Evolutionary conservation across 2,797 vertebrate genomes (phyloP).

Genomic region (Cyprinella venusta): DNA sequence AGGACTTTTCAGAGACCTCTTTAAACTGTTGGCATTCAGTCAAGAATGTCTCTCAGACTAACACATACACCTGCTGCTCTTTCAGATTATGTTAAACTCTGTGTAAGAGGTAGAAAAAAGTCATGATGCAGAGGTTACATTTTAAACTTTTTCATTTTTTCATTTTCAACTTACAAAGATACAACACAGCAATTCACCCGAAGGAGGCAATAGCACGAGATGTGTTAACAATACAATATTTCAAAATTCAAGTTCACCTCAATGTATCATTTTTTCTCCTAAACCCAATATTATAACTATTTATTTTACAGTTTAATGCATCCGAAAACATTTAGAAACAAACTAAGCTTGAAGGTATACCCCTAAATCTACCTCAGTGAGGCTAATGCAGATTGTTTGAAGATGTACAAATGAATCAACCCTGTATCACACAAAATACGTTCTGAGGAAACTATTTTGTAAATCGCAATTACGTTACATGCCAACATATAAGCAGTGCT

Average conservation of each 20-base stretch:
- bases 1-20: slow-evolving; percentile 35
- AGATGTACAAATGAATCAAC: too few species aligned
- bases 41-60: slow-evolving; percentile 20
- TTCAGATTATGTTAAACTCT: slow-evolving; percentile 11
- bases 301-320: neutral
- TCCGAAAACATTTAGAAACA: neutral
- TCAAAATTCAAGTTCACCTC: neutral
- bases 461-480: too few species aligned
- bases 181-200: neutral
- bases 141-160: neutral
- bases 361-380: too few species aligned
- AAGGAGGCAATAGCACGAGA: neutral
- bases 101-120: neutral
- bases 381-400: too few species aligned
- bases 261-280: neutral
- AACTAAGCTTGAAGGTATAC: neutral
- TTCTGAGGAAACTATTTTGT: too few species aligned
- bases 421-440: too few species aligned
- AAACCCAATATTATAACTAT: neutral
- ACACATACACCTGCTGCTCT: slow-evolving; percentile 34
- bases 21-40: slow-evolving; percentile 19
- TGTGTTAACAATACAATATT: neutral
- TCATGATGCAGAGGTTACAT: neutral
- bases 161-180: neutral
- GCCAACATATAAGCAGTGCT: too few species aligned